Evolutionary conservation across 1,140 invertebrate species (phyloP), one percentile per base, ranked within the genome.

Genomic region (Venustaconcha ellipsiformis): DNA sequence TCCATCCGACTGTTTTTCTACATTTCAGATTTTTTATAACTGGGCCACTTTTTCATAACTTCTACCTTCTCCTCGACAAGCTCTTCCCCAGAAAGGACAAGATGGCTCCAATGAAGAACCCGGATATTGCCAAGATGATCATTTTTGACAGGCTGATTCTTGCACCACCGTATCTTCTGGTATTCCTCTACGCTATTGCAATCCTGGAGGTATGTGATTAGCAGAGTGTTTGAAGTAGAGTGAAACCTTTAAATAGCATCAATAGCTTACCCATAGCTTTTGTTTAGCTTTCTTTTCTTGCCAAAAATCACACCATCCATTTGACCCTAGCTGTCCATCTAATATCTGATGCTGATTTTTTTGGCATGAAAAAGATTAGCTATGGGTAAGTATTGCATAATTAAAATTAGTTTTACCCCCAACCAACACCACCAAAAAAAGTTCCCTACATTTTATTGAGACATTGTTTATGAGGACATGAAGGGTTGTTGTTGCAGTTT

Each of bases 101-200:
- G 55, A 37, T 75, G 1, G 67, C 75, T 56, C 67, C 73, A 20
- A 30, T 82, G n/a, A 80, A 82, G 67, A 76, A 78, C 26, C 6
- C 4, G 8, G 37, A 48, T 48, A 48, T 48, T 48, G 78, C 86
- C 14, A 85, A 86, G 64, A 74, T 82, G 60, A 78, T 88, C 1
- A 18, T 88, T 18, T 80, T 87, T 65, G 87, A 88, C 72, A 80
- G 87, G 67, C 65, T 88, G 37, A 67, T 88, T 2, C 86, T 87
- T 62, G 81, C 87, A 15, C 87, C 87, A 37, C 87, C 87, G n/a
- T 87, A 83, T 66, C 74, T 88, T 1, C 67, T 85, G 15, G 68
- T 86, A 3, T 87, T 86, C 59, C 74, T 88, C 14, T 87, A 86
- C 74, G 80, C 83, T 37, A 80, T 88, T 14, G 76, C 86, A 14